Base-by-base conservation (phyloP, 1,140 invertebrate species). In the Hermetia illucens region DNA sequence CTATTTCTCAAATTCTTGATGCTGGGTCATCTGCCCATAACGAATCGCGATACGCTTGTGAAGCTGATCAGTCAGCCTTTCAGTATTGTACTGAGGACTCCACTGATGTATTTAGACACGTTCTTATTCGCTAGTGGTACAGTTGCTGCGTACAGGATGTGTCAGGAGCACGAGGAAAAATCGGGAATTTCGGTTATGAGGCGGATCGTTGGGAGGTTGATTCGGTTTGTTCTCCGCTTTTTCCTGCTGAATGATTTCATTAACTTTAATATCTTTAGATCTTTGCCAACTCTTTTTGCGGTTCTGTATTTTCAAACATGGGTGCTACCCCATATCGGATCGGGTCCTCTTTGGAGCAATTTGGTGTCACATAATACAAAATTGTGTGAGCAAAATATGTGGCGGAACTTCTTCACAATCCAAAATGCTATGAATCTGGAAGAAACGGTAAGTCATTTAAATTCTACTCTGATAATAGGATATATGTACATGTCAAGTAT, bases 381-480 rank as follows among this genome's bases (percentile, higher is more conserved):
- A 16, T 51, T 75, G 3, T 82, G 79, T 53, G 74, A 76, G 42
- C 52, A 71, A 42, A 70, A 72, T 39, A 71, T 75, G 55, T 82
- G 77, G 79, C 72, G 71, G 46, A 80, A 78, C 55, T 46, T 79
- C 3, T 53, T 82, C 2, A 79, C 75, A 44, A 60, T 80, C 21
- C 77, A 82, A 48, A 82, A 82, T 48, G 75, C 75, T 38, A 76
- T 75, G 43, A 71, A 72, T 2, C 72, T 79, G 40, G 74, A 79
- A 51, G 72, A 80, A 36, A 79, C 79, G 72, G 78, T 80, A 57
- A 59, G 53, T 47, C 27, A 18, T 13, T 30, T 9, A 33, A 12
- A 27, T 9, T 9, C 8, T 27, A 27, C 13, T 27, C 13, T 27
- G 13, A 27, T 9, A 9, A 27, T 13, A 27, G 13, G 13, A 27